Percentiles rank a stretch among this genome's conserved stretches.
phyloP scores from a whole-genome alignment of 2,797 vertebrate species.

The Microhierax caerulescens region DNA sequence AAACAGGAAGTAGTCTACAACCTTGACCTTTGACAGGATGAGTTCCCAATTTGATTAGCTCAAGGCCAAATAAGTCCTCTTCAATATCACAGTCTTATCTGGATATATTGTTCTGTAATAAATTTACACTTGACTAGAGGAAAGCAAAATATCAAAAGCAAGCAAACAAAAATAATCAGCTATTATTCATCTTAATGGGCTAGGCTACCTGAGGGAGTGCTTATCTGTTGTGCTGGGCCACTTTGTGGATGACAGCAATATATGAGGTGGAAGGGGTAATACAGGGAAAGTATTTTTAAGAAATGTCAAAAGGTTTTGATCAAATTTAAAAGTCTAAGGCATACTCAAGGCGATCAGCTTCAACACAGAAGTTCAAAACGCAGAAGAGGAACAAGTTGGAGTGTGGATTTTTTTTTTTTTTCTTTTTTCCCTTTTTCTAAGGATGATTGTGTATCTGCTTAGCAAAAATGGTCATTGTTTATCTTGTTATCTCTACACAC shows the following conservation, averaged over 20 bases:
- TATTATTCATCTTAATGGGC: not conserved
- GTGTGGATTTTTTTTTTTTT: not conserved
- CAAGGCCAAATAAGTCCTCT: not conserved
- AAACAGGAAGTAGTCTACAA: conserved; percentile 50
- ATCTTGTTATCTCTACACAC: not conserved
- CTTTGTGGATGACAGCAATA: not conserved
- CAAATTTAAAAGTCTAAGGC: conserved; percentile 34
- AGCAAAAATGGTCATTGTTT: not conserved
- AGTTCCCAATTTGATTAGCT: conserved; percentile 6
- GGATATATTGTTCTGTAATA: conserved; percentile 29
- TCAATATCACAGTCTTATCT: not conserved
- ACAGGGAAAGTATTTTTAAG: conserved; percentile 6
- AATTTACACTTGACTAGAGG: conserved; percentile 6
- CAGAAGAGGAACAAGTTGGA: not conserved
- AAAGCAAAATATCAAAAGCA: conserved; percentile 54
- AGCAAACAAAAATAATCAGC: conserved; percentile 21
- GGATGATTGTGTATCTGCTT: not conserved
- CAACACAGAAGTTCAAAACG: not conserved
- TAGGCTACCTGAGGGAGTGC: not conserved
- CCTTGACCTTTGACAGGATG: not conserved
- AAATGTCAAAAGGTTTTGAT: conserved; percentile 22
- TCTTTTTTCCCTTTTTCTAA: not conserved
- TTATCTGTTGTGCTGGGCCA: conserved; percentile 1
- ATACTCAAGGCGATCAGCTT: conserved; percentile 2
- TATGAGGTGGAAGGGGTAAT: not conserved